Evolutionary conservation across 2,888 invertebrate genomes (phyloP), one percentile per base, ranked within the genome.

Genomic region (Rhabditophanes sp.): DNA sequence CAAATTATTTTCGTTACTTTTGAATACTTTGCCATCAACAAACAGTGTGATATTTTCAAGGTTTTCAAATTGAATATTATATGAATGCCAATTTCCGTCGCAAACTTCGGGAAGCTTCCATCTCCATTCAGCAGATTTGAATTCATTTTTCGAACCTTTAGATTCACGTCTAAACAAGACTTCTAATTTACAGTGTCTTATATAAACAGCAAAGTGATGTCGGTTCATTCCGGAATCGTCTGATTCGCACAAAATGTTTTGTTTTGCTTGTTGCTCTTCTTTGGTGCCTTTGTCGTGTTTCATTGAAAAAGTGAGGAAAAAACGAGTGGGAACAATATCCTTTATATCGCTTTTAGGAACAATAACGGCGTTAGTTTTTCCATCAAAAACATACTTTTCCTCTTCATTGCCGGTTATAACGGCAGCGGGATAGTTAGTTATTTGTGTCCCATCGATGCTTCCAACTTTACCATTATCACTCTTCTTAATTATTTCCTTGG

Each of bases 211-310:
- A 72, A 88, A 90, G 71, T 96, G 96, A 70, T 96, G 93, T 3
- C 96, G 79, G 72, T 90, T 93, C 87, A 90, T 88, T 85, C 87
- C 85, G 66, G 88, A 87, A 65, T 90, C 87, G 68, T 96, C 96
- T 17, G 90, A 85, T 58, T 82, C 81, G 67, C 96, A 96, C 27
- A 96, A 71, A 55, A 96, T 79, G 64, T 93, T 90, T 65, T 96
- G 93, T 70, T 96, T 96, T 48, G 78, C 73, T 64, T 83, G 84
- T 56, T 83, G 82, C 67, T 85, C 83, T 48, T 76, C 55, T 45
- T 44, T 46, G n/a, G 30, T 44, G 25, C 78, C 75, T 9, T 78
- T 76, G 25, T 80, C 80, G 70, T 93, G 93, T 31, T 85, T 77
- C 75, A 96, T 79, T 82, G 93, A 90, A 7, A 84, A 83, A 25